Evolutionary conservation across 35 echinoderm and acorn worm genomes (phyloP).

Genomic region (Ophioderma brevispina): DNA sequence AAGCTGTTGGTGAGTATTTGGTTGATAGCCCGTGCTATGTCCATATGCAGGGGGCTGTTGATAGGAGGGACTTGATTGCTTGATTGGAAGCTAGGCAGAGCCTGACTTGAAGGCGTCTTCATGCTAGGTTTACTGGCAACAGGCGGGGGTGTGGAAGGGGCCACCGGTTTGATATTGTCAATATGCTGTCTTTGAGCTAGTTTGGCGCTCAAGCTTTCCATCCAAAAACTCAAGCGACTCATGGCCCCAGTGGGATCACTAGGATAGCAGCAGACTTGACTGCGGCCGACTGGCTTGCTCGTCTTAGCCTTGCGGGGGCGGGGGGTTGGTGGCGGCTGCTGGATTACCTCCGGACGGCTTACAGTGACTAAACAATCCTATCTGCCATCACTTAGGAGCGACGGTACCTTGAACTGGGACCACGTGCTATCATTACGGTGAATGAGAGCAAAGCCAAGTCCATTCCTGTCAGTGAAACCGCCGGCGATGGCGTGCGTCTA

Average conservation of each 20-base stretch:
- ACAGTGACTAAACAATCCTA: not conserved
- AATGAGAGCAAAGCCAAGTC: not conserved
- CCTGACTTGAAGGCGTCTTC: conserved; percentile 20
- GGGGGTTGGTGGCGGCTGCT: not conserved
- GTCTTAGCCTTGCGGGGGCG: too few relatives aligned
- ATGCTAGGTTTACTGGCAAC: conserved; percentile 7
- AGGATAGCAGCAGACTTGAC: conserved; percentile 60
- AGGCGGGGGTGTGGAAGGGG: not conserved
- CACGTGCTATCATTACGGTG: conserved; percentile 28
- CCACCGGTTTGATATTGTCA: not conserved
- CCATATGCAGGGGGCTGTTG: not conserved
- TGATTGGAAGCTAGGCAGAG: not conserved
- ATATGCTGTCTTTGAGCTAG: conserved; percentile 54
- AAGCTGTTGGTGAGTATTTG: conserved; percentile 25
- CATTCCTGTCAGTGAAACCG: conserved; percentile 21
- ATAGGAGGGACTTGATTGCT: not conserved
- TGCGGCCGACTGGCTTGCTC: conserved; percentile 49
- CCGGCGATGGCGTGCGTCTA: conserved; percentile 59
- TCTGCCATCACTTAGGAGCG: not conserved
- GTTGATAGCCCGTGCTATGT: conserved; percentile 34
- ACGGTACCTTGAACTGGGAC: conserved; percentile 66
- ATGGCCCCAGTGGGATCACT: conserved; percentile 43
- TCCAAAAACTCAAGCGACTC: conserved; percentile 40
- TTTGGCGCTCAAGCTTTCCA: conserved; percentile 87
- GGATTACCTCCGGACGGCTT: not conserved